These are phyloP conservation scores for Geotrypetes seraphini DNA, from an alignment of 2,797 vertebrate genomes.

Conservation along the genomic window DNA sequence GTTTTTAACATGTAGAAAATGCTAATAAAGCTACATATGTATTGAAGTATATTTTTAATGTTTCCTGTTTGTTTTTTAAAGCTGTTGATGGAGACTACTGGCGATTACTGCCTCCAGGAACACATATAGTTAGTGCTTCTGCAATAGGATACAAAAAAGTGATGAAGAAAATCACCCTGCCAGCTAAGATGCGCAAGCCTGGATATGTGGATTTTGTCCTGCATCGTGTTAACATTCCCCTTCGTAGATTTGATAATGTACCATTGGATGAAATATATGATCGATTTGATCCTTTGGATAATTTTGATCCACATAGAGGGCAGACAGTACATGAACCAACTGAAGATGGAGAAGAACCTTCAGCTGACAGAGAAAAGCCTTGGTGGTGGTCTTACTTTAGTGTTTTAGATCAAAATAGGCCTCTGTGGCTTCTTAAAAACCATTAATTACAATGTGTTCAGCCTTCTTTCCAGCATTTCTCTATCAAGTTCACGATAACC, in stretches of 20 bases:
- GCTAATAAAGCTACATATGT: too few relatives aligned
- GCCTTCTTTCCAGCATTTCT: background rate
- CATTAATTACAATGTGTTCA: conserved; percentile 16
- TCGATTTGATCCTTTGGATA: conserved; percentile 61
- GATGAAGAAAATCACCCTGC: conserved; percentile 76
- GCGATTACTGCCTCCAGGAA: conserved; percentile 78
- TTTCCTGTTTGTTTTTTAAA: conserved; percentile 17
- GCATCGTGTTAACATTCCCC: conserved; percentile 51
- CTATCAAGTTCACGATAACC: rapidly evolving
- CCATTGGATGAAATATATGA: conserved; percentile 41
- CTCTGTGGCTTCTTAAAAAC: conserved; percentile 82
- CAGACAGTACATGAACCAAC: conserved; percentile 3
- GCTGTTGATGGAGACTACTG: conserved; percentile 90
- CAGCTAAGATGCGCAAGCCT: conserved; percentile 59
- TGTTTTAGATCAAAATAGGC: conserved; percentile 65
- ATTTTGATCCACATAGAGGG: conserved; percentile 50
- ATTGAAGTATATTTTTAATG: too few relatives aligned
- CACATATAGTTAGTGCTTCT: conserved; percentile 70
- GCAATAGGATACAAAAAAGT: conserved; percentile 75
- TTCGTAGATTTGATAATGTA: conserved; percentile 40
- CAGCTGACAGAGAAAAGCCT: conserved; percentile 61
- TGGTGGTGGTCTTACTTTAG: conserved; percentile 98
- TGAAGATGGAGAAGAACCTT: conserved; percentile 20
- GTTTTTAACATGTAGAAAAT: too few relatives aligned
- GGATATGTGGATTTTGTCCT: conserved; percentile 84